Percentiles rank a stretch among this genome's conserved stretches.
phyloP scores from a whole-genome alignment of 2,888 invertebrate genomes.

The Cetonia aurata region DNA sequence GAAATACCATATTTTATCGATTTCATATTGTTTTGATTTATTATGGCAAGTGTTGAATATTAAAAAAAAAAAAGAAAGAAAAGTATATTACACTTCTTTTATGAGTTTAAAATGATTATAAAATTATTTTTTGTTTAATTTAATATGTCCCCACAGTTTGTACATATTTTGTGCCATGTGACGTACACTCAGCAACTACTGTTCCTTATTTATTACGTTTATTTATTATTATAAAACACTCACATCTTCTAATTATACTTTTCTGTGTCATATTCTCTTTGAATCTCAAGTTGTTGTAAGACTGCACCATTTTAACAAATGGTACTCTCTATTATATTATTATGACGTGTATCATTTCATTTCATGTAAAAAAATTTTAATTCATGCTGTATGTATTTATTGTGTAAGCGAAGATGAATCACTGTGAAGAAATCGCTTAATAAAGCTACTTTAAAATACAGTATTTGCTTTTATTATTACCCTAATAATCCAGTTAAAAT shows the following conservation, averaged over 20 bases:
- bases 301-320: slow-evolving; percentile 51
- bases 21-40: slow-evolving; percentile 2
- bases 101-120: too few relatives aligned
- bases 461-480: background rate
- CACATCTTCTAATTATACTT: background rate
- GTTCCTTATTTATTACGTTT: slow-evolving; percentile 30
- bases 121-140: background rate
- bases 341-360: slow-evolving; percentile 22
- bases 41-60: slow-evolving; percentile 6
- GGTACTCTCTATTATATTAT: slow-evolving; percentile 42
- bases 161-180: slow-evolving; percentile 33
- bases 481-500: too few relatives aligned
- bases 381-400: slow-evolving; percentile 41
- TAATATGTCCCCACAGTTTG: background rate
- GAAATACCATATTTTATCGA: slow-evolving; percentile 13
- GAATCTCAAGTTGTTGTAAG: slow-evolving; percentile 48
- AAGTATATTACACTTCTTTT: background rate
- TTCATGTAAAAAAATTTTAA: slow-evolving; percentile 26
- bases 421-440: slow-evolving; percentile 51
- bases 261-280: slow-evolving; percentile 8
- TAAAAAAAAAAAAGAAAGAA: too few relatives aligned
- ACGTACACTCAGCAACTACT: slow-evolving; percentile 13
- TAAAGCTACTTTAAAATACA: slow-evolving; percentile 49
- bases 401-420: slow-evolving; percentile 45
- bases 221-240: slow-evolving; percentile 1